phyloP scores from a whole-genome alignment of 2,888 invertebrate species.

The Drosophila mimica region DNA sequence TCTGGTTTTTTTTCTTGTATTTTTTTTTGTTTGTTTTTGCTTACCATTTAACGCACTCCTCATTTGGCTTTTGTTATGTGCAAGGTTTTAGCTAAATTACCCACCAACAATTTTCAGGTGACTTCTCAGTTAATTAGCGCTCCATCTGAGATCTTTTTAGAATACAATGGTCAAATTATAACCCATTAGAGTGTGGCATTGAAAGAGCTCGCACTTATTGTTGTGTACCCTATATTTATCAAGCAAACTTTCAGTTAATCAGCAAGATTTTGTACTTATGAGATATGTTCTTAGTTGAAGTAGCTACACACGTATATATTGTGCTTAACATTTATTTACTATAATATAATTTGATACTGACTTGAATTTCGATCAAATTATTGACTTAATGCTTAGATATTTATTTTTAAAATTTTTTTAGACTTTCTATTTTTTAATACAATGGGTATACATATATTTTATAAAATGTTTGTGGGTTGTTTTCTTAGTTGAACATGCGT shows the following conservation, averaged over 20 bases:
- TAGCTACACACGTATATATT: not conserved
- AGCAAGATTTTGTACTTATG: not conserved
- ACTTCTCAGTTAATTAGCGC: slow-evolving; percentile 78
- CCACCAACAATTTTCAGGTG: slow-evolving; percentile 46
- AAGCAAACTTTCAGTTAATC: slow-evolving; percentile 12
- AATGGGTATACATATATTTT: not conserved
- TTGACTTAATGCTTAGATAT: not conserved
- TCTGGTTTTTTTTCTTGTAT: slow-evolving; percentile 9
- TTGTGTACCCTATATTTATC: slow-evolving; percentile 8
- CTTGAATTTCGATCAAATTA: not conserved
- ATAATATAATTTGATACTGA: not conserved
- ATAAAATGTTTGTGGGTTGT: not conserved
- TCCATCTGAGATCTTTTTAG: slow-evolving; percentile 38
- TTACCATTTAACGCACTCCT: slow-evolving; percentile 59
- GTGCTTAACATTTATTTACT: not conserved
- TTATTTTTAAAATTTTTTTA: not conserved
- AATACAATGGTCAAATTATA: slow-evolving; percentile 74
- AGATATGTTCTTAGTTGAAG: slow-evolving; percentile 3
- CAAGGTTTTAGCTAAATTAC: slow-evolving; percentile 51
- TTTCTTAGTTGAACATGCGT: not conserved
- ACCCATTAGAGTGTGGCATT: slow-evolving; percentile 66
- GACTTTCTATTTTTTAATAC: not conserved
- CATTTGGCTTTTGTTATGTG: slow-evolving; percentile 58
- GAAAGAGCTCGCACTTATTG: slow-evolving; percentile 28
- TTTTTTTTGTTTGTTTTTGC: slow-evolving; percentile 1